Conservation (phyloP, 2,797 vertebrate genomes). For the Acanthopagrus latus region DNA sequence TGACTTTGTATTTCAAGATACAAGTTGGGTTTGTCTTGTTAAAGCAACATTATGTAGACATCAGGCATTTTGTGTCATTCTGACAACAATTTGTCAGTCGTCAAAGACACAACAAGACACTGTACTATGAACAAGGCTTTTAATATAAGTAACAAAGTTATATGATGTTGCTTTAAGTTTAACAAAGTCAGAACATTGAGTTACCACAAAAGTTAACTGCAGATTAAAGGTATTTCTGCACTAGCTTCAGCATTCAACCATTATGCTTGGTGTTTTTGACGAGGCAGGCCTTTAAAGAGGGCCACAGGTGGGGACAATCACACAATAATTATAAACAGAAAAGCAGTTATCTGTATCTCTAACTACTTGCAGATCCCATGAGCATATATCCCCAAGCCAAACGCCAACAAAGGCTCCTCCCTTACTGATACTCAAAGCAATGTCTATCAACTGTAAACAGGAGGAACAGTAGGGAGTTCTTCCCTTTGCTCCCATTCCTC, state of each 20-base stretch:
- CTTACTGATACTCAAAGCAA: conserved; percentile 31
- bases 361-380: conserved; percentile 12
- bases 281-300: not conserved
- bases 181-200: not conserved
- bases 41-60: not conserved
- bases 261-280: not conserved
- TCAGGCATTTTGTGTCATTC: no score
- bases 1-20: not conserved
- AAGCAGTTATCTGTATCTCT: conserved; percentile 23
- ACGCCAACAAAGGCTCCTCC: not conserved
- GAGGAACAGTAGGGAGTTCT: conserved; percentile 48
- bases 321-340: conserved; percentile 18
- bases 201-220: no score
- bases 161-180: not conserved
- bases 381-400: conserved; percentile 15
- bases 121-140: no score
- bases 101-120: no score
- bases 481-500: conserved; percentile 44
- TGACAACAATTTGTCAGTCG: no score
- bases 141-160: no score
- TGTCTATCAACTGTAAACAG: conserved; percentile 58
- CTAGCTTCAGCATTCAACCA: not conserved
- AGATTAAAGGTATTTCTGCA: not conserved
- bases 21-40: not conserved
- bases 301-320: conserved; percentile 34